Percentiles rank a stretch among this genome's conserved stretches.
These are phyloP conservation scores for Peromyscus californicus DNA, from an alignment of 2,113 vertebrate genomes.

Conservation along the genomic window DNA sequence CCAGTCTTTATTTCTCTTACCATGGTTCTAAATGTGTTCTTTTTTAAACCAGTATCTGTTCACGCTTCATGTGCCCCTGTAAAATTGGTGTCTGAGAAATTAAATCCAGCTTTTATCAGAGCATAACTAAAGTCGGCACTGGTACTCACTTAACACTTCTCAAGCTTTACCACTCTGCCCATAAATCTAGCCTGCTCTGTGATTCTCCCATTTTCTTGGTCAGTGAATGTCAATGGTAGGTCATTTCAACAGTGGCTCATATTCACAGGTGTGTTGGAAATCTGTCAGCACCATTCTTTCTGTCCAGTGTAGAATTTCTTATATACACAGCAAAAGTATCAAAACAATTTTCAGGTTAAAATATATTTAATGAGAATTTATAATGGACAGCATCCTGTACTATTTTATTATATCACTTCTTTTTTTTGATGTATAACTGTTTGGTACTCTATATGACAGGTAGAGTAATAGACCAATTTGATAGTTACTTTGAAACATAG, in stretches of 20 bases:
- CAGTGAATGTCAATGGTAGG: neutral
- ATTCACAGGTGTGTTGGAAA: neutral
- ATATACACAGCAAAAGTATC: neutral
- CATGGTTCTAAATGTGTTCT: neutral
- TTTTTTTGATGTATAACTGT: neutral
- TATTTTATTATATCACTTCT: neutral
- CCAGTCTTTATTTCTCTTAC: neutral
- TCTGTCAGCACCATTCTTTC: neutral
- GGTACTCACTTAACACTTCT: neutral
- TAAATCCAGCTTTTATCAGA: conserved; percentile 12
- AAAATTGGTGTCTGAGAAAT: conserved; percentile 43
- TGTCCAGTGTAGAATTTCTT: neutral
- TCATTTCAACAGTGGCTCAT: neutral
- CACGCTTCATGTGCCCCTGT: neutral
- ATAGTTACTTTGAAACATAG: neutral
- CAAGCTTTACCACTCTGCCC: neutral
- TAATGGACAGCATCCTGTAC: neutral
- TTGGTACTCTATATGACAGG: neutral
- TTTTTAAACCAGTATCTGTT: conserved; percentile 35
- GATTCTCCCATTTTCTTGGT: neutral
- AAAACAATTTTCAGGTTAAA: neutral
- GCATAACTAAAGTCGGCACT: neutral
- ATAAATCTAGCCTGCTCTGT: neutral
- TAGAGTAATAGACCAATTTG: neutral
- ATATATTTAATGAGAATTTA: conserved; percentile 23